Base-by-base conservation (phyloP, 1,140 invertebrate genomes). In the Zaprionus taronus region DNA sequence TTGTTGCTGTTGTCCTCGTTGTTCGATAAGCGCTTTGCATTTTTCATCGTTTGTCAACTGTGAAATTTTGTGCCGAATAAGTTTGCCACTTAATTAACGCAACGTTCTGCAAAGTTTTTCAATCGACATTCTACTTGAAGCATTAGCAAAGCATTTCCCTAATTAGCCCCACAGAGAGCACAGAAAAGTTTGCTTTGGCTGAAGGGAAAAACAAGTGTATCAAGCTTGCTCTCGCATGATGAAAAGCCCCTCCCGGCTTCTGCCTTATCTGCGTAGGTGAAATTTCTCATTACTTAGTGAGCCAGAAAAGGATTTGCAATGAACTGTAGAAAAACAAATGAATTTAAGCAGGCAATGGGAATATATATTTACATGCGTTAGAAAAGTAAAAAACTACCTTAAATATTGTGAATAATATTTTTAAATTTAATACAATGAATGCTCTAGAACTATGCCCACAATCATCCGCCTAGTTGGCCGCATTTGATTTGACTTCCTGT, bases 31-130 rank as follows among this genome's bases (percentile, higher is more conserved):
- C 72, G 65, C 38, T 69, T 74, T 63, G 38, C 72, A 72, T 72
- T 55, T 65, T 58, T 72, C 69, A 77, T 55, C 56, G 73, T 36
- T 72, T 77, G 73, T 72, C 73, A 77, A 77, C 62, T 77, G 69
- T 66, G 17, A 72, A 76, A 65, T 71, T 64, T 64, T 71, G 36
- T 31, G 36, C 60, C 24, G 62, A 58, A 70, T 55, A 66, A 77
- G 41, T 72, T 77, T 72, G 41, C 66, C 62, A 72, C 73, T 77
- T 72, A 36, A 77, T 77, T 65, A 61, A 55, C 47, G 61, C 56
- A 62, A 34, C 47, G 31, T n/a, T 55, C 9, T 38, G 17, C 24
- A 72, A 72, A 72, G 56, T 77, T 77, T 77, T 72, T 22, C 73
- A 65, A 77, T 77, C 56, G 69, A 66, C 55, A 72, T 70, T 47